These are phyloP conservation scores for Daphoenositta chrysoptera DNA, from an alignment of 2,113 vertebrate genomes.

Conservation along the genomic window DNA sequence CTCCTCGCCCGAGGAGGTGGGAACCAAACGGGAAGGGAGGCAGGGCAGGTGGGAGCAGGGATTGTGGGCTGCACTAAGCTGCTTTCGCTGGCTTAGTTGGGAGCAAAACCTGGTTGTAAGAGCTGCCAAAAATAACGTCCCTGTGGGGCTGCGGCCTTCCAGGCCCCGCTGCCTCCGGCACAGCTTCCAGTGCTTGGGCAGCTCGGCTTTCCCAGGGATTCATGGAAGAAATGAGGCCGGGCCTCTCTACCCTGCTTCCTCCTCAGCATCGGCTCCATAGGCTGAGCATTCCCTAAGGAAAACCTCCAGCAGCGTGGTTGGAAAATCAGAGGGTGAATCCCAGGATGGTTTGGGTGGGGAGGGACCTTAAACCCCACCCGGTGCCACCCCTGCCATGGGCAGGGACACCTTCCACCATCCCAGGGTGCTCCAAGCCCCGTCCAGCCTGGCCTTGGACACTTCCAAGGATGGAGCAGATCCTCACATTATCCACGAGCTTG, in stretches of 20 bases:
- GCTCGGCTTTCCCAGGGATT: neutral
- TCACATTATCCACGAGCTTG: accelerated
- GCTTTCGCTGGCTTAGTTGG: neutral
- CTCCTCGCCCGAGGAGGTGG: neutral
- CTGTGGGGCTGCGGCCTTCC: neutral
- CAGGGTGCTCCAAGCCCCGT: neutral
- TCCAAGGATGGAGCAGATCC: neutral
- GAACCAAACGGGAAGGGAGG: neutral
- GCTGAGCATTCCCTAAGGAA: neutral
- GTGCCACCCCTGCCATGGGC: neutral
- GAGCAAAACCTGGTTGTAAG: neutral
- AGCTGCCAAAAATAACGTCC: neutral
- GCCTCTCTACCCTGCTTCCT: accelerated
- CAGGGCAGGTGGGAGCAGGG: neutral
- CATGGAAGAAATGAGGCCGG: accelerated
- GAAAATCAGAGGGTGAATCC: neutral
- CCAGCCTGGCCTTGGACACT: neutral
- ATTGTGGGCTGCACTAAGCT: neutral
- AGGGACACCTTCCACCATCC: neutral
- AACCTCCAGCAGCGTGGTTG: neutral
- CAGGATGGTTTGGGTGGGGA: neutral
- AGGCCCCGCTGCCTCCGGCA: neutral
- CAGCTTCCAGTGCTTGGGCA: neutral
- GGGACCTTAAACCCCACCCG: neutral
- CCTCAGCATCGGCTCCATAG: accelerated